Evolutionary conservation across 2,797 vertebrate species (phyloP).

Genomic region (Malacoctenus gilli): DNA sequence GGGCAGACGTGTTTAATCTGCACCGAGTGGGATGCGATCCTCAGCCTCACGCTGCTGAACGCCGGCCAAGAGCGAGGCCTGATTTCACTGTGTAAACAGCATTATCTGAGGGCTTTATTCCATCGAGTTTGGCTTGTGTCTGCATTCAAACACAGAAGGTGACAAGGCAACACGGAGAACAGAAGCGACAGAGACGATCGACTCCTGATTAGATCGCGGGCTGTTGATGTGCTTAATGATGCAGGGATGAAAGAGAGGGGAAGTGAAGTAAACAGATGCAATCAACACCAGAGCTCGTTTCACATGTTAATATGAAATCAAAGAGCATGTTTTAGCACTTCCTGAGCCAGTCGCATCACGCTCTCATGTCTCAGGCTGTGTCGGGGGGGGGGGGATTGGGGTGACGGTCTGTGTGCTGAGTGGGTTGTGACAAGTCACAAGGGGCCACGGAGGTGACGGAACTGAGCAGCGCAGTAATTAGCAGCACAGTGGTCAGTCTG

Average conservation of each 20-base stretch:
- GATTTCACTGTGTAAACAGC: slow-evolving; percentile 55
- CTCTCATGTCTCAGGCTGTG: slow-evolving; percentile 21
- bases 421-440: slow-evolving; percentile 56
- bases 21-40: slow-evolving; percentile 25
- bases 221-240: too few relatives aligned
- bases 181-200: too few relatives aligned
- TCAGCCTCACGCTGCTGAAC: slow-evolving; percentile 47
- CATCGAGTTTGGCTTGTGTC: slow-evolving; percentile 37
- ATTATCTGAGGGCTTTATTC: slow-evolving; percentile 58
- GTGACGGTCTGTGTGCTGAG: slow-evolving; percentile 19
- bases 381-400: slow-evolving; percentile 49
- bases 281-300: too few relatives aligned
- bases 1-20: slow-evolving; percentile 43
- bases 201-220: too few relatives aligned
- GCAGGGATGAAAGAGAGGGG: too few relatives aligned
- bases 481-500: slow-evolving; percentile 72
- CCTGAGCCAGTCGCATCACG: slow-evolving; percentile 25
- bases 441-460: slow-evolving; percentile 60
- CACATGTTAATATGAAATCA: too few relatives aligned
- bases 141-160: slow-evolving; percentile 37
- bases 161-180: slow-evolving; percentile 38
- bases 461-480: slow-evolving; percentile 67
- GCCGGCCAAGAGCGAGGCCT: slow-evolving; percentile 41
- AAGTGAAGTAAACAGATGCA: too few relatives aligned
- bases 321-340: not conserved